Conservation (phyloP, 2,113 vertebrate genomes). For the Carassius carassius region DNA sequence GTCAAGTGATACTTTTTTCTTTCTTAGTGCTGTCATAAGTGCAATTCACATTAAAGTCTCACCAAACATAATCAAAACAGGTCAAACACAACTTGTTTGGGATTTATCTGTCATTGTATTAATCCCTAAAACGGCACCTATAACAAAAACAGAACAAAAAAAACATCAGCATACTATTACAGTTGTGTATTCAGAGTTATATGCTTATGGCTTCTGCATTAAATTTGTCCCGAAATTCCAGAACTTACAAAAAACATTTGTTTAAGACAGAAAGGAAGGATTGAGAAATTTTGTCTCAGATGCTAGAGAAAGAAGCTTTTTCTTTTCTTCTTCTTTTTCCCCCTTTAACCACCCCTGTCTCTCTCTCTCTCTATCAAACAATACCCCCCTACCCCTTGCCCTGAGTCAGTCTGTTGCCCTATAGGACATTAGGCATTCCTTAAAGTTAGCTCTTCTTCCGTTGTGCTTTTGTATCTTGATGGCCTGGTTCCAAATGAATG, state of each 20-base stretch:
- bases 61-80: neutral
- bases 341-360: slow-evolving; percentile 28
- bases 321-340: slow-evolving; percentile 47
- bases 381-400: slow-evolving; percentile 49
- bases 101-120: neutral
- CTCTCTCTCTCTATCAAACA: slow-evolving; percentile 27
- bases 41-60: slow-evolving; percentile 11
- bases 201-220: neutral
- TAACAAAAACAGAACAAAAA: too few species aligned
- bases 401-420: slow-evolving; percentile 47
- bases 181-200: neutral
- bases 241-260: neutral
- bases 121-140: neutral
- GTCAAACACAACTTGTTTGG: slow-evolving; percentile 42
- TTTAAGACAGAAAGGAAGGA: neutral
- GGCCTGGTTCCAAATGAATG: slow-evolving; percentile 85
- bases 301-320: slow-evolving; percentile 37
- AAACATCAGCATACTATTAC: neutral
- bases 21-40: slow-evolving; percentile 49
- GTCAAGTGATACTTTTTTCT: slow-evolving; percentile 18
- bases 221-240: neutral
- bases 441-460: slow-evolving; percentile 98
- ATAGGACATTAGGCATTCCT: slow-evolving; percentile 76
- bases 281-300: slow-evolving; percentile 3
- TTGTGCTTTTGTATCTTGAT: slow-evolving; percentile 85